Evolutionary conservation across 2,797 vertebrate genomes (phyloP), one percentile per base, ranked within the genome.

Genomic region (Sebastes hubbsi): DNA sequence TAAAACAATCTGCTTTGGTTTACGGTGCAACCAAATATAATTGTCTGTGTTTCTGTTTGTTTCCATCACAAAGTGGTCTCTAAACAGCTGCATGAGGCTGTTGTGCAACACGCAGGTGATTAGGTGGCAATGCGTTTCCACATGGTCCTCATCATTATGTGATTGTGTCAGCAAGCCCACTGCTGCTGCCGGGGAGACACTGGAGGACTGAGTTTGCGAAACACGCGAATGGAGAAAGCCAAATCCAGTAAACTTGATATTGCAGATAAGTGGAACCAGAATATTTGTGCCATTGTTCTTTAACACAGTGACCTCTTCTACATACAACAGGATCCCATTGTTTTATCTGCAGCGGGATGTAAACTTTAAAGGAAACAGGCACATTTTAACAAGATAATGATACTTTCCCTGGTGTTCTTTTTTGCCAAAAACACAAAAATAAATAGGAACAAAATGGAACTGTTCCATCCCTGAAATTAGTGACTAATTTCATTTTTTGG

Each of bases 61-160:
- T 89, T 77, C 70, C 81, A 71, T 70, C 60, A 58, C 30, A 49
- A 27, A 36, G 55, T 73, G 59, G 63, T 78, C 70, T 81, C 77
- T 27, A 82, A 83, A 82, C 81, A 84, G 80, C 78, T 76, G 75
- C 82, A 73, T 24, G 36, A 80, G 66, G 34, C 56, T 64, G 70
- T 86, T 90, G 86, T 86, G 86, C 84, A 91, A 91, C 86, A 77
- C 82, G 78, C 82, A 93, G 90, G 89, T 94, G 90, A 91, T 91
- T 86, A 80, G 77, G 42, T 83, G 76, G 63, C 24, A 32, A 75
- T 77, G 71, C 59, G 80, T 91, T 88, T 81, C 85, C 93, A 92
- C 90, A 93, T 92, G 84, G 75, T 90, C 72, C 65, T 84, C 85
- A 91, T 93, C 84, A 84, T 32, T 69, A 59, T 59, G 77, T 59